Evolutionary conservation across 2,113 vertebrate species (phyloP).

Genomic region (Phainopepla nitens): DNA sequence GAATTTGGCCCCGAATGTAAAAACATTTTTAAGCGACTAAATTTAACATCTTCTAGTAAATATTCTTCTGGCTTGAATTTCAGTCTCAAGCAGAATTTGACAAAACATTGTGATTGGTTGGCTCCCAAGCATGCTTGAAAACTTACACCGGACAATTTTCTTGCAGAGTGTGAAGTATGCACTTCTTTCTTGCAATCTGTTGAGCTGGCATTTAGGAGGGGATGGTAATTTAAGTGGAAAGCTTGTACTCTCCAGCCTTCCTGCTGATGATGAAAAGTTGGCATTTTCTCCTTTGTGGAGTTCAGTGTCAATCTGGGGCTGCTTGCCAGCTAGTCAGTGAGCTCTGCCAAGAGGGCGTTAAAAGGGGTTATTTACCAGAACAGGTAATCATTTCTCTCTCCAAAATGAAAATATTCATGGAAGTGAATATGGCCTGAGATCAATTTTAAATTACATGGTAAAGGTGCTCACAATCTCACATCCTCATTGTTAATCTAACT

Average conservation of each 20-base stretch:
- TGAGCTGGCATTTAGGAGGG: constrained; percentile 54
- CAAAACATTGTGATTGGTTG: constrained; percentile 63
- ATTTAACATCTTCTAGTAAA: constrained; percentile 64
- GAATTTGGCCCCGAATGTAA: constrained; percentile 35
- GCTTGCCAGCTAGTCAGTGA: constrained; percentile 21
- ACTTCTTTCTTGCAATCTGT: constrained; percentile 41
- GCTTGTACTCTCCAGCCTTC: constrained; percentile 49
- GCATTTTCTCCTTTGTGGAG: constrained; percentile 52
- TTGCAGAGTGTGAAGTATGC: constrained; percentile 50
- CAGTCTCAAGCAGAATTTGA: constrained; percentile 43
- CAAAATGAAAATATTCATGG: neutral
- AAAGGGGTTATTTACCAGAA: constrained; percentile 16
- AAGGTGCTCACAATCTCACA: neutral
- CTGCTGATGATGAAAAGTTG: constrained; percentile 59
- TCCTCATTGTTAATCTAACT: neutral
- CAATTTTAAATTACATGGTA: constrained; percentile 4
- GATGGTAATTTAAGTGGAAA: constrained; percentile 55
- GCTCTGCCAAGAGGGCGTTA: constrained; percentile 35
- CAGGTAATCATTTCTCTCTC: constrained; percentile 33
- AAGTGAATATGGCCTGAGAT: neutral
- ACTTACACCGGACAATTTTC: constrained; percentile 34
- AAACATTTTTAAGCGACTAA: constrained; percentile 57
- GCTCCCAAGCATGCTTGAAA: constrained; percentile 44
- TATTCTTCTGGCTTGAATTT: constrained; percentile 49
- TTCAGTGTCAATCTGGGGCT: constrained; percentile 60